Evolutionary conservation across 2,113 vertebrate genomes (phyloP).

Genomic region (Misgurnus mizolepis): DNA sequence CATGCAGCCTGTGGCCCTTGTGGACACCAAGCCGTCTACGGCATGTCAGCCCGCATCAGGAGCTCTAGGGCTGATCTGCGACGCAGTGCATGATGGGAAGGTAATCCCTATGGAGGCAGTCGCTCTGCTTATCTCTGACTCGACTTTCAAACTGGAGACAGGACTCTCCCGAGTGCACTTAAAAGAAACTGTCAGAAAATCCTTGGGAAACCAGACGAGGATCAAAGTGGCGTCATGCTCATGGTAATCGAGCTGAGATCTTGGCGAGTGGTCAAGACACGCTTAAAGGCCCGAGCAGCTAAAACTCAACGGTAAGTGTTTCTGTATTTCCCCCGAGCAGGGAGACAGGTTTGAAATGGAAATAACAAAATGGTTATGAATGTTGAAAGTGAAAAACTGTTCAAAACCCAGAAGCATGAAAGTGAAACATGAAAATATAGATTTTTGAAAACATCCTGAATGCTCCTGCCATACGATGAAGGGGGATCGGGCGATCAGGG

Average conservation of each 20-base stretch:
- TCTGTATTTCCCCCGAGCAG: background rate
- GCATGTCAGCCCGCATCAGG: background rate
- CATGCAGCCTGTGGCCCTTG: constrained; percentile 32
- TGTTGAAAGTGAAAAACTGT: too few species aligned
- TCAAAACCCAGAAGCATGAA: too few species aligned
- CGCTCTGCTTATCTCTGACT: constrained; percentile 39
- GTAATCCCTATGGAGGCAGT: constrained; percentile 35
- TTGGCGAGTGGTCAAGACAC: background rate
- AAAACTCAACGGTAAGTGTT: background rate
- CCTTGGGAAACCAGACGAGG: constrained; percentile 28
- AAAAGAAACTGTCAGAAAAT: constrained; percentile 37
- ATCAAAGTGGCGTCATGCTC: constrained; percentile 36
- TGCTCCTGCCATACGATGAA: too few species aligned
- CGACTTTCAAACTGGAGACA: constrained; percentile 21
- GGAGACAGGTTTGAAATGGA: too few species aligned
- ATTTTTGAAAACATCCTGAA: too few species aligned
- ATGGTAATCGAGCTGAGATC: constrained; percentile 26
- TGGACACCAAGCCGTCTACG: constrained; percentile 12
- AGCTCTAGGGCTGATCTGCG: background rate
- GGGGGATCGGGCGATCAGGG: too few species aligned
- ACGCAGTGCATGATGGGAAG: constrained; percentile 17
- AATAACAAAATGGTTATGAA: too few species aligned
- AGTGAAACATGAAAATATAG: too few species aligned
- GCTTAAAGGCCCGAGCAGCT: background rate
- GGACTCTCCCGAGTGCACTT: constrained; percentile 15